Percentiles rank a stretch among this genome's conserved stretches.
Conservation (phyloP, 2,797 vertebrate genomes). For the Sebastes matsubarae region DNA sequence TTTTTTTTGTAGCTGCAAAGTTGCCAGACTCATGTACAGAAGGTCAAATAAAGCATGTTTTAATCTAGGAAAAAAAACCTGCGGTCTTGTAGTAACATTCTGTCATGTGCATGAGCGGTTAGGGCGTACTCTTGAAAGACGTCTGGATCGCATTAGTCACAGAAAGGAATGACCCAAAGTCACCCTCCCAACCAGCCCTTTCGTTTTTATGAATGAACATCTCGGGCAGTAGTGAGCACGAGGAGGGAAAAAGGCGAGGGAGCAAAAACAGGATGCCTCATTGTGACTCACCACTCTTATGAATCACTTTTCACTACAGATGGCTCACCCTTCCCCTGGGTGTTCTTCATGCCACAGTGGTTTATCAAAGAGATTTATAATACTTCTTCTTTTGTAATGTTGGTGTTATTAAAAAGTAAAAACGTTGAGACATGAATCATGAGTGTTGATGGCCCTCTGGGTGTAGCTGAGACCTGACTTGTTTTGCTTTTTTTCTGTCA, state of each 20-base stretch:
- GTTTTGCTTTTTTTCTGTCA: not conserved
- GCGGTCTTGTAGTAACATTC: constrained; percentile 67
- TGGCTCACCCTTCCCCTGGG: constrained; percentile 62
- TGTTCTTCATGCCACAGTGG: constrained; percentile 46
- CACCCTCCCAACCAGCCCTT: constrained; percentile 54
- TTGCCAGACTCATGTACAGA: not conserved
- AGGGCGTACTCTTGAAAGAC: constrained; percentile 41
- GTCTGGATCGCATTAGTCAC: constrained; percentile 75
- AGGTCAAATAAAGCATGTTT: constrained; percentile 25
- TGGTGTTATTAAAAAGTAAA: constrained; percentile 19
- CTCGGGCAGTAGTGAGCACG: constrained; percentile 44
- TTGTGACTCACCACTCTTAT: constrained; percentile 74
- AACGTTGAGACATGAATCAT: constrained; percentile 49
- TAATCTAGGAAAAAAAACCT: constrained; percentile 12
- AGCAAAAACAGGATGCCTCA: constrained; percentile 53
- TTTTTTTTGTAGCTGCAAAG: not conserved
- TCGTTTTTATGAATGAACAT: constrained; percentile 90
- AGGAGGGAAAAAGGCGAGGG: constrained; percentile 17
- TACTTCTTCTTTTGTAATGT: not conserved
- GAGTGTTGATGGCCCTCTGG: constrained; percentile 14
- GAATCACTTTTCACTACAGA: constrained; percentile 75
- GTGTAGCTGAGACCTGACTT: constrained; percentile 18
- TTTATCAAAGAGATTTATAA: constrained; percentile 50
- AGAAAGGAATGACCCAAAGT: constrained; percentile 63
- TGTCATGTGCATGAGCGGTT: constrained; percentile 55